A percentile compares a stretch with the other conserved stretches of the same genome.
Conservation (phyloP, 2,888 invertebrate genomes). For the Cephus runcator region DNA sequence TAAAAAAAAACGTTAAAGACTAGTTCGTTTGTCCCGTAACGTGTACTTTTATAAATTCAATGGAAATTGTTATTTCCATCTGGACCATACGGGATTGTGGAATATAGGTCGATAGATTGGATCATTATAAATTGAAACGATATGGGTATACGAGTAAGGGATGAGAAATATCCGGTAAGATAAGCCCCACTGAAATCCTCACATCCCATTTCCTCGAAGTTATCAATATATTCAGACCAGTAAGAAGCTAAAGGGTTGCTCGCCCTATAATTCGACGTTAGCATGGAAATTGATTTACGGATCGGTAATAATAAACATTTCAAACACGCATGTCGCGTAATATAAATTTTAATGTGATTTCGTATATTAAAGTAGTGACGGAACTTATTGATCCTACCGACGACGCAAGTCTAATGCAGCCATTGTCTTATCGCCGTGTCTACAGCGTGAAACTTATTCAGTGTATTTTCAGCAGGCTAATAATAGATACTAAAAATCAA, state of each 20-base stretch:
- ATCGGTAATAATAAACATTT: slow-evolving; percentile 28
- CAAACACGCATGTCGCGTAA: background rate
- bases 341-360: background rate
- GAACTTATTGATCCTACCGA: background rate
- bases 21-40: background rate
- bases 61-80: background rate
- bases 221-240: slow-evolving; percentile 35
- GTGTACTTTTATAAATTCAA: background rate
- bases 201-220: slow-evolving; percentile 24
- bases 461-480: background rate
- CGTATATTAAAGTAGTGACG: background rate
- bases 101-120: background rate
- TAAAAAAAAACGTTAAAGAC: background rate
- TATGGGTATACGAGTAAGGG: slow-evolving; percentile 10
- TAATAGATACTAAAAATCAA: background rate
- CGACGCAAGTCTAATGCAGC: background rate
- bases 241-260: slow-evolving; percentile 32
- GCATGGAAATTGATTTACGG: slow-evolving; percentile 47
- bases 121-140: background rate
- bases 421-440: background rate
- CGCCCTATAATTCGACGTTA: slow-evolving; percentile 37
- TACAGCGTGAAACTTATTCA: background rate
- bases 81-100: background rate
- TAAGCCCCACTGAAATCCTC: slow-evolving; percentile 21
- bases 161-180: slow-evolving; percentile 9